These are phyloP conservation scores for Byasa hedistus DNA, from an alignment of 2,888 invertebrate genomes.

Conservation along the genomic window DNA sequence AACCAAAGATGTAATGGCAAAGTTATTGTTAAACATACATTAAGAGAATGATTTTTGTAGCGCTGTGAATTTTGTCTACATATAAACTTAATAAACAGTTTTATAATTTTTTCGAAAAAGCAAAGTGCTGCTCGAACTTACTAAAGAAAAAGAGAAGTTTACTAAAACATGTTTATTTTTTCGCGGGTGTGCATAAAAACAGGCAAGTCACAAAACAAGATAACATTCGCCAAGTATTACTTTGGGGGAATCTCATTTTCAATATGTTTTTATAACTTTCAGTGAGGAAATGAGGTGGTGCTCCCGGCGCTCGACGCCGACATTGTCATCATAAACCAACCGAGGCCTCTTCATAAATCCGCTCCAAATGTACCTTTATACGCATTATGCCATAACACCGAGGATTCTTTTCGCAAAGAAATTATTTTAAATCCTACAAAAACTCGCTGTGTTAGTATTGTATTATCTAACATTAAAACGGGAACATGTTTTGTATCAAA, in stretches of 20 bases:
- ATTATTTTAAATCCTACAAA: conserved; percentile 67
- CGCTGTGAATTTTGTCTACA: neutral
- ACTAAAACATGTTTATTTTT: conserved; percentile 66
- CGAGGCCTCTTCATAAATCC: conserved; percentile 76
- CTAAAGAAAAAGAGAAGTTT: conserved; percentile 42
- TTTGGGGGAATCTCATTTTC: conserved; percentile 77
- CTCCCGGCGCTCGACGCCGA: conserved; percentile 63
- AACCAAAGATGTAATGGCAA: too few species aligned
- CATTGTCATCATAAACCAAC: conserved; percentile 79
- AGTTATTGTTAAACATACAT: too few species aligned
- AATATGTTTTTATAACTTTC: conserved; percentile 81
- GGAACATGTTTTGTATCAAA: neutral
- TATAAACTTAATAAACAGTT: neutral
- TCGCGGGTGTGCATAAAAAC: conserved; percentile 67
- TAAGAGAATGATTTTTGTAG: too few species aligned
- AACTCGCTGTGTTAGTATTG: conserved; percentile 48
- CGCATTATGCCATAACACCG: conserved; percentile 75
- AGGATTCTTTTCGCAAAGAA: conserved; percentile 44
- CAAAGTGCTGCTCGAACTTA: conserved; percentile 35
- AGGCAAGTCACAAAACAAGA: conserved; percentile 77
- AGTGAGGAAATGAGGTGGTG: conserved; percentile 78
- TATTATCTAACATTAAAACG: conserved; percentile 43
- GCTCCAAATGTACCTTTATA: conserved; percentile 75
- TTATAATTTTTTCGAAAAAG: neutral
- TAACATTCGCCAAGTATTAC: conserved; percentile 73